A percentile compares a stretch with the other conserved stretches of the same genome.
phyloP scores from a whole-genome alignment of 2,888 invertebrate genomes.

The Drosophila prolongata region DNA sequence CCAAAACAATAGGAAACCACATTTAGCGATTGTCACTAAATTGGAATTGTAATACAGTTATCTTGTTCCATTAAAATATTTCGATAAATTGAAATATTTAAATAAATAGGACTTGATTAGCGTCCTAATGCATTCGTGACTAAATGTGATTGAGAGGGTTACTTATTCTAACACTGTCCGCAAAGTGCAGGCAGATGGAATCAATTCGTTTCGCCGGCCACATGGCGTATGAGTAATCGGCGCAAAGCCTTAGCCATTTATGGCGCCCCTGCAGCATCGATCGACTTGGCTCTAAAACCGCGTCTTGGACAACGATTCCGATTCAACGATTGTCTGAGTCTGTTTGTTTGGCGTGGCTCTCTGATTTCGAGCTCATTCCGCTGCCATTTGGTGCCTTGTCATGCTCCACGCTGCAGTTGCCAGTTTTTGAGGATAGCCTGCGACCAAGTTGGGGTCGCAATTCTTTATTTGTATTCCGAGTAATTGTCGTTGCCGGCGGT shows the following conservation, averaged over 20 bases:
- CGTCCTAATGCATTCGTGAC: no score
- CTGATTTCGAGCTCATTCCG: conserved; percentile 17
- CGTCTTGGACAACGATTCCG: conserved; percentile 17
- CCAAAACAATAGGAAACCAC: neutral
- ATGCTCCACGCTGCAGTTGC: conserved; percentile 50
- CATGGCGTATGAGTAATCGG: conserved; percentile 52
- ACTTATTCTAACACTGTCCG: neutral
- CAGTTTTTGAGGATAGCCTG: conserved; percentile 28
- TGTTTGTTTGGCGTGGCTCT: conserved; percentile 4
- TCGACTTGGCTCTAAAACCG: conserved; percentile 12
- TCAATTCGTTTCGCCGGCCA: conserved; percentile 24
- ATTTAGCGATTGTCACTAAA: neutral
- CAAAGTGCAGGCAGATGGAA: conserved; percentile 29
- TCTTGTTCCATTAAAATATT: neutral
- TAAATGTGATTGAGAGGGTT: neutral
- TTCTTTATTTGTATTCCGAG: conserved; percentile 67
- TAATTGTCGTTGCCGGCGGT: conserved; percentile 61
- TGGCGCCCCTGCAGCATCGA: conserved; percentile 45
- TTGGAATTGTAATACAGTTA: neutral
- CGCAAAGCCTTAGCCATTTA: conserved; percentile 42
- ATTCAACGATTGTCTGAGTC: conserved; percentile 12
- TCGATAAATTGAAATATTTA: neutral
- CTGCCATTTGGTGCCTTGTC: conserved; percentile 54
- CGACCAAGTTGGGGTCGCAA: conserved; percentile 67
- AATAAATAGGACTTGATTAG: neutral